Conservation (phyloP, 1,140 invertebrate species). For the Eriosoma lanigerum region DNA sequence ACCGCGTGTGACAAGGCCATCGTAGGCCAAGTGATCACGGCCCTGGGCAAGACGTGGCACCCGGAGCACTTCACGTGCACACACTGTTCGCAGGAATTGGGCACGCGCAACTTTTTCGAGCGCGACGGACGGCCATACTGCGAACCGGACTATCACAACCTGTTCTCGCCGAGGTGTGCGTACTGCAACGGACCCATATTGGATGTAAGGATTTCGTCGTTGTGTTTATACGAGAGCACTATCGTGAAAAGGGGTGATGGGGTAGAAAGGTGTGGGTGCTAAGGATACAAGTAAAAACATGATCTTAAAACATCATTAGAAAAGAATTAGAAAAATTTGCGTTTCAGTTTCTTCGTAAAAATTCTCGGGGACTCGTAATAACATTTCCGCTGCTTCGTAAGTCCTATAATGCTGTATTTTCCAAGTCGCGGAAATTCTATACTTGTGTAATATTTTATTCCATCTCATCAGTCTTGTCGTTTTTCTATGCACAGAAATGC, state of each 20-base stretch:
- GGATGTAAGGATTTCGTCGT: slow-evolving; percentile 71
- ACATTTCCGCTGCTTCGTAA: not conserved
- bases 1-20: slow-evolving; percentile 97
- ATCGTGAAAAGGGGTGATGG: not conserved
- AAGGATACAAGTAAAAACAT: not conserved
- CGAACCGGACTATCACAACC: slow-evolving; percentile 96
- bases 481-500: slow-evolving; percentile 79
- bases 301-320: too few species aligned
- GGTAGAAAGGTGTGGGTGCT: not conserved
- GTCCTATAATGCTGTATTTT: too few species aligned
- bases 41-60: slow-evolving; percentile 98
- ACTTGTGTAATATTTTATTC: too few species aligned
- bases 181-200: slow-evolving; percentile 98
- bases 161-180: slow-evolving; percentile 96
- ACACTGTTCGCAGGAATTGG: slow-evolving; percentile 94
- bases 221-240: too few species aligned
- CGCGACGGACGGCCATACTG: slow-evolving; percentile 95
- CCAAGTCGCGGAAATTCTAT: too few species aligned
- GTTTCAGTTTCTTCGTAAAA: too few species aligned
- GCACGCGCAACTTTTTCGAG: slow-evolving; percentile 98
- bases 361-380: too few species aligned
- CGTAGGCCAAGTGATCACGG: slow-evolving; percentile 95
- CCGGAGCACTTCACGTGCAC: slow-evolving; percentile 98
- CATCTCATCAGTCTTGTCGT: too few species aligned
- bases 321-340: too few species aligned